Conservation (phyloP, 2,113 vertebrate species). For the Ammospiza nelsoni region DNA sequence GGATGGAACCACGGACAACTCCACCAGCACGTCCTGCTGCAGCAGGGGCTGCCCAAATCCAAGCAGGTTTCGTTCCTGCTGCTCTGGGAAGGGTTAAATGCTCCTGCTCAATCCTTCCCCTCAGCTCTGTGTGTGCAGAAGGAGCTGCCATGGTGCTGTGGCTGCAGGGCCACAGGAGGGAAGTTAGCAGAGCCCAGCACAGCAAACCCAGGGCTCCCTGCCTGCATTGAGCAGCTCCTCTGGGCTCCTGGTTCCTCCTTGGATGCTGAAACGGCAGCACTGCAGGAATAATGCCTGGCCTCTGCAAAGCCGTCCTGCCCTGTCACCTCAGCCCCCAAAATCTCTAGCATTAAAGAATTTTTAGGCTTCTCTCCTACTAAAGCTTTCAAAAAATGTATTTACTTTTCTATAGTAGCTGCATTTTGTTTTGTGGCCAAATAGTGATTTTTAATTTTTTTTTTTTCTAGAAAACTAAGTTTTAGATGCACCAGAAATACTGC, state of each 20-base stretch:
- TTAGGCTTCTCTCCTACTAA: background rate
- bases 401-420: background rate
- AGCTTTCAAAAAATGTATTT: background rate
- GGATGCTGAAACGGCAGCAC: background rate
- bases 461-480: background rate
- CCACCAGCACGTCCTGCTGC: background rate
- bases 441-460: background rate
- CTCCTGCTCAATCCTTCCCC: background rate
- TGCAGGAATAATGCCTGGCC: background rate
- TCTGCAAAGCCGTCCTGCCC: background rate
- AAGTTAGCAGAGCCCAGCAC: conserved; percentile 35
- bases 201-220: background rate
- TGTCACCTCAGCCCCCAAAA: background rate
- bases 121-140: conserved; percentile 37
- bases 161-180: conserved; percentile 53
- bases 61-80: background rate
- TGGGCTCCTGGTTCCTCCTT: background rate
- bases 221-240: conserved; percentile 1
- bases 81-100: conserved; percentile 19
- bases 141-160: conserved; percentile 60
- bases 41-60: background rate
- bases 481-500: background rate
- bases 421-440: background rate
- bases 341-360: background rate
- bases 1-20: fast-evolving